Evolutionary conservation across 2,797 vertebrate genomes (phyloP), one percentile per base, ranked within the genome.

Genomic region (Ibycter americanus): DNA sequence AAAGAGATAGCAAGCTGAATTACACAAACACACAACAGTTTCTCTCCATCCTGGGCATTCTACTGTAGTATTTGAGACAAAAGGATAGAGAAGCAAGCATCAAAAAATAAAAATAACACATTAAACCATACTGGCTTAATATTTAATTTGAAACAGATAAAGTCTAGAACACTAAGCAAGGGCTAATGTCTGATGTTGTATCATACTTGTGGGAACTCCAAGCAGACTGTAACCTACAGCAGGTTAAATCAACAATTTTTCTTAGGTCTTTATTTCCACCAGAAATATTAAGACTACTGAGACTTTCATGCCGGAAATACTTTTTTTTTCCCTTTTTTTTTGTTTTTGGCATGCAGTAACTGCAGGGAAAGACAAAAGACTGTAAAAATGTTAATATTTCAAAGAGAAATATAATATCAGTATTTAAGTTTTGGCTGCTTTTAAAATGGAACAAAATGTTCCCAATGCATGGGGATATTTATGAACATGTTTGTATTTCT

Each of bases 401-500:
- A 74, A 73, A 63, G 6, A 63, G 15, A 83, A 87, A 90, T 46
- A 11, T 31, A 32, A 12, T 70, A 63, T 23, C 27, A 32, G 2
- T 32, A 44, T 83, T 74, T 79, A 83, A 74, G 6, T 77, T 88
- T 27, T 73, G 3, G 1, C 6, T 73, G 13, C 19, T 77, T 86
- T 62, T 73, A 52, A 80, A 85, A 52, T 42, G 8, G 17, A 81
- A 77, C 2, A 56, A 58, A 80, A 36, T 62, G 2, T n/a, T 91
- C 9, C 4, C 9, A 67, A 2, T 67, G 16, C 11, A 55, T 1
- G 0, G 1, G 1, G 4, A 42, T 93, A 63, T 55, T 63, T 56
- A 86, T 82, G 5, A 80, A 17, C 49, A 68, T 17, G 5, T 63
- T 86, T 3, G 3, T 72, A 55, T 63, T 58, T 87, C 31, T 68